Base-by-base conservation (phyloP, 1,140 invertebrate genomes). In the Vanessa atalanta region DNA sequence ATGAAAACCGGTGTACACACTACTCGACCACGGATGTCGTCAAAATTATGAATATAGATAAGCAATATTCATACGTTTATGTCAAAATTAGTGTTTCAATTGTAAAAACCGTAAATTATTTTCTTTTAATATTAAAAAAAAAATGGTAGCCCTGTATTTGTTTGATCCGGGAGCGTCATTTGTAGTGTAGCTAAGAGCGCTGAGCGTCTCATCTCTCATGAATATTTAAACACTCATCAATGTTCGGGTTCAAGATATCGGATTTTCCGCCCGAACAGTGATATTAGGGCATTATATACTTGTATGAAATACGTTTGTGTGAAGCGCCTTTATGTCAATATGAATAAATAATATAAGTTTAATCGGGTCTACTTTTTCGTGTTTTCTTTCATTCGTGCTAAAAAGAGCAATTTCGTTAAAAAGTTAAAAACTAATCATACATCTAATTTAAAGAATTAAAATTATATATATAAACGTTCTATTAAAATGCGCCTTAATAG, bases 141-240 rank as follows among this genome's bases (percentile, higher is more conserved):
- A 15, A 15, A 48, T n/a, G 12, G 26, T 13, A 31, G 0, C 60
- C 75, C 20, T 57, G 20, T 53, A 69, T 60, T 47, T 60, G 70
- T 74, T 80, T 81, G 82, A 83, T 83, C 82, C 77, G 70, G 83
- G 85, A 87, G 85, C 88, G 82, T 87, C 83, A 88, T 84, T 83
- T 85, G 81, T 86, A 85, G 79, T 79, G 79, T 77, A 81, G 76
- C 78, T 72, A 80, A 75, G 75, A 79, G 72, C 78, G 73, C 68
- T 63, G 77, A 79, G 86, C 78, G 75, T 80, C 79, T 78, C 79
- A 77, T 79, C 70, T n/a, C 78, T 88, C 87, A 91, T 89, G 89
- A 88, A 91, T 89, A 91, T 89, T 89, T 87, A 88, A 88, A 74
- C 80, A 78, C 81, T 87, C 87, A 85, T 88, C 87, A 87, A 88